Evolutionary conservation across 2,888 invertebrate genomes (phyloP), one percentile per base, ranked within the genome.

Genomic region (Spodoptera littoralis): DNA sequence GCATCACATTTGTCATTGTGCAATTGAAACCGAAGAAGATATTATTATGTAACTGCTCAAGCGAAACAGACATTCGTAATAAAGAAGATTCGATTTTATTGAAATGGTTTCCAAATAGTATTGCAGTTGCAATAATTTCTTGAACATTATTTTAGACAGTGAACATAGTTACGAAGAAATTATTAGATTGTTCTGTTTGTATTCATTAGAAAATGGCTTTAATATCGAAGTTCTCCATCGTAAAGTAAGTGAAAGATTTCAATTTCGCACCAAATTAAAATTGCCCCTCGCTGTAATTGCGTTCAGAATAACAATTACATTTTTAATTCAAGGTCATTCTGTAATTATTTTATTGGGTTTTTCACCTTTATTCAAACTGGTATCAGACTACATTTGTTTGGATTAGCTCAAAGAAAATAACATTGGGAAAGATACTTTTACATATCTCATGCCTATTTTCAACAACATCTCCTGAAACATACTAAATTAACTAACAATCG

Each of bases 191-290:
- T 27, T 44, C 41, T 18, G 45, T 36, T 36, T 51, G 18, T 45
- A 36, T 12, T 52, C 11, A 42, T 57, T 27, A 49, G 36, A 56
- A 4, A 53, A 53, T 36, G 6, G 36, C 18, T n/a, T 45, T 54
- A 44, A 62, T 54, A 54, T 69, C 42, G 18, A 53, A 61, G 50
- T 46, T n/a, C n/a, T 48, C n/a, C 18, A 36, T 44, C 13, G 18
- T 41, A 41, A 50, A 48, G 59, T 50, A 52, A 52, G 22, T 24
- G 52, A 60, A 59, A 60, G 47, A 68, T 65, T 36, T 66, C 49
- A 71, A 77, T 77, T 77, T 66, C 45, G 51, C 65, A 58, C 52
- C 46, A 46, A 77, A 69, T 74, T 71, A 63, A 64, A 50, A 64
- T 49, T 62, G 60, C 65, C 68, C 67, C 62, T 69, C 48, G 58